A percentile compares a stretch with the other conserved stretches of the same genome.
phyloP scores from a whole-genome alignment of 2,113 vertebrate species.

The Hystrix cristata region DNA sequence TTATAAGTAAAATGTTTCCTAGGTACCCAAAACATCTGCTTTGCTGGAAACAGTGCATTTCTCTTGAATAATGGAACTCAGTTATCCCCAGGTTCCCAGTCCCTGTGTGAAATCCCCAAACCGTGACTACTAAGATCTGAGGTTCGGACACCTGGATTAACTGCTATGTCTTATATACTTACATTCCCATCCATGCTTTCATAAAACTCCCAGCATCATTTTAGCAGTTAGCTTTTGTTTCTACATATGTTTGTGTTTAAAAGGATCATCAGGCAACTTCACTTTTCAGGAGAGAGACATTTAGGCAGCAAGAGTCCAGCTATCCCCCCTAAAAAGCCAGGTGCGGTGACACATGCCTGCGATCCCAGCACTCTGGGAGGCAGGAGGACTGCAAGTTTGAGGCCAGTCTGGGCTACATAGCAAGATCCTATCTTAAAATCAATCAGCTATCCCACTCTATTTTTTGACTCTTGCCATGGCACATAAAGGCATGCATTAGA shows the following conservation, averaged over 20 bases:
- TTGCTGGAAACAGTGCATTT: not conserved
- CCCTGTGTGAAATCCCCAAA: not conserved
- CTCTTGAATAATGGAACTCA: not conserved
- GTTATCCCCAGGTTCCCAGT: not conserved
- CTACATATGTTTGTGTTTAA: not conserved
- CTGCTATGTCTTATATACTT: not conserved
- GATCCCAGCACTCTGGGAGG: not conserved
- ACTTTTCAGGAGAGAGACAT: not conserved
- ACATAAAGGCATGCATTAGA: not conserved
- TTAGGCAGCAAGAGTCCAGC: not conserved
- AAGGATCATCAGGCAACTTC: not conserved
- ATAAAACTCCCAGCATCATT: conserved; percentile 11
- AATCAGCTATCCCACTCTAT: not conserved
- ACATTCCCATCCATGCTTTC: not conserved
- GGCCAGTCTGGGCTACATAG: not conserved
- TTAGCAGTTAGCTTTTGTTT: conserved; percentile 5
- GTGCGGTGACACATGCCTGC: not conserved
- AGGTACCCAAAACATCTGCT: not conserved
- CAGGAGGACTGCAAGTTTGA: not conserved
- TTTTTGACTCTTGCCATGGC: not conserved
- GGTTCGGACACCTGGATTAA: not conserved
- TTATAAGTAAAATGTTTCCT: conserved; percentile 1
- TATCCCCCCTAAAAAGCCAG: not conserved
- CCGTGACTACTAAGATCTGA: not conserved
- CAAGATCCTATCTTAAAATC: not conserved